Evolutionary conservation across 1,140 invertebrate species (phyloP).

Genomic region (Wasmannia auropunctata): DNA sequence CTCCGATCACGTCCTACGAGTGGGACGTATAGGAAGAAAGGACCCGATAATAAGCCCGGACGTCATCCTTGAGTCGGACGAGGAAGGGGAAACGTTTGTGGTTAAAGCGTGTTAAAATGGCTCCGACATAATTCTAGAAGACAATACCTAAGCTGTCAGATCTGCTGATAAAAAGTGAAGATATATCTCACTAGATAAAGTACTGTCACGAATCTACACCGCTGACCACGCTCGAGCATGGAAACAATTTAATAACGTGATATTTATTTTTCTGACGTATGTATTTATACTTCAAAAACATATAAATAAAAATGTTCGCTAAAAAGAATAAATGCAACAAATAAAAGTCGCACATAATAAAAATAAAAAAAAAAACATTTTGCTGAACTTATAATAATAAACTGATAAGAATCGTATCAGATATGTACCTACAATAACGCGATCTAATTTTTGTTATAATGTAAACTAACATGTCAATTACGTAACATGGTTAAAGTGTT

Average conservation of each 20-base stretch:
- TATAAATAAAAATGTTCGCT: neutral
- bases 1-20: slow-evolving; percentile 78
- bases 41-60: slow-evolving; percentile 71
- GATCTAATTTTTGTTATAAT: neutral
- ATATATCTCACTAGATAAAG: slow-evolving; percentile 15
- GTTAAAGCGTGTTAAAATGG: slow-evolving; percentile 63
- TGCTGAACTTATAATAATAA: neutral
- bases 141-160: slow-evolving; percentile 22
- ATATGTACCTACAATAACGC: neutral
- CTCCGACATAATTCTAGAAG: slow-evolving; percentile 42
- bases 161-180: slow-evolving; percentile 20
- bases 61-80: slow-evolving; percentile 52
- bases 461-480: neutral
- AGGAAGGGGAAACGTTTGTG: slow-evolving; percentile 48
- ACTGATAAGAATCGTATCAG: neutral
- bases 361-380: neutral
- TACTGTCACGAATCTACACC: neutral
- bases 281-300: neutral
- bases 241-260: neutral
- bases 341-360: neutral
- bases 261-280: neutral
- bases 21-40: slow-evolving; percentile 68
- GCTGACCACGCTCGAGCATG: neutral
- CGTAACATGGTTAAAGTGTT: neutral
- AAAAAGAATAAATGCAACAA: neutral